phyloP scores from a whole-genome alignment of 2,888 invertebrate genomes.

The Polyploca ridens region DNA sequence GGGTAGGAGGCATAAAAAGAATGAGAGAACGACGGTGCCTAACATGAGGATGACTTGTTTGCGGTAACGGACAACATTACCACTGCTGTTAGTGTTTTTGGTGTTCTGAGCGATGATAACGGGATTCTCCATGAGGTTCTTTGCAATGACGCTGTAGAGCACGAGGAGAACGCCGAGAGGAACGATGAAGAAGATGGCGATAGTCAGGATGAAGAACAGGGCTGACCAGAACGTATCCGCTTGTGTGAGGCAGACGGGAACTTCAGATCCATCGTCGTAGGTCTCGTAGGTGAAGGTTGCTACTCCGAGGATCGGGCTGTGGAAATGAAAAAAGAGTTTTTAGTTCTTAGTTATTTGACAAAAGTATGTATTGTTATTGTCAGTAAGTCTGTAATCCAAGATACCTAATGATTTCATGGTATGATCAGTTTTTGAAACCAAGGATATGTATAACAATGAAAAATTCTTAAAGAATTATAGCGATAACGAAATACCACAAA shows the following conservation, averaged over 20 bases:
- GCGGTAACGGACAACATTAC: conserved; percentile 88
- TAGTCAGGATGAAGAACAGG: conserved; percentile 91
- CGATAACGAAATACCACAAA: neutral
- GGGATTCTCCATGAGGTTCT: conserved; percentile 92
- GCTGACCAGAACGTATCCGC: conserved; percentile 91
- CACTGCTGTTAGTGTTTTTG: conserved; percentile 73
- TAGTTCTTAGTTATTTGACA: conserved; percentile 1
- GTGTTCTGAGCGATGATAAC: conserved; percentile 87
- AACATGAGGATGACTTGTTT: conserved; percentile 95
- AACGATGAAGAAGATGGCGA: conserved; percentile 92
- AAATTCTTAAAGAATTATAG: too few species aligned
- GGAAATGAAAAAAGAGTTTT: conserved; percentile 41
- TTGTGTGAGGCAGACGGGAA: conserved; percentile 92
- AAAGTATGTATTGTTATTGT: too few species aligned
- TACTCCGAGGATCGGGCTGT: conserved; percentile 93
- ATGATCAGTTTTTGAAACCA: too few species aligned
- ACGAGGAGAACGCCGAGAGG: conserved; percentile 92
- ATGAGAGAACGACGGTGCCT: conserved; percentile 94
- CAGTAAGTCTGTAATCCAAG: too few species aligned
- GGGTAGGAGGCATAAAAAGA: conserved; percentile 95
- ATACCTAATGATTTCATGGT: too few species aligned
- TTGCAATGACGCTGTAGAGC: conserved; percentile 93
- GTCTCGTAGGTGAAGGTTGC: conserved; percentile 89
- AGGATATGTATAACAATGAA: too few species aligned
- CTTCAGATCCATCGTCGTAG: conserved; percentile 89